These are phyloP conservation scores for Strigops habroptila DNA, from an alignment of 2,113 vertebrate species.

Conservation along the genomic window DNA sequence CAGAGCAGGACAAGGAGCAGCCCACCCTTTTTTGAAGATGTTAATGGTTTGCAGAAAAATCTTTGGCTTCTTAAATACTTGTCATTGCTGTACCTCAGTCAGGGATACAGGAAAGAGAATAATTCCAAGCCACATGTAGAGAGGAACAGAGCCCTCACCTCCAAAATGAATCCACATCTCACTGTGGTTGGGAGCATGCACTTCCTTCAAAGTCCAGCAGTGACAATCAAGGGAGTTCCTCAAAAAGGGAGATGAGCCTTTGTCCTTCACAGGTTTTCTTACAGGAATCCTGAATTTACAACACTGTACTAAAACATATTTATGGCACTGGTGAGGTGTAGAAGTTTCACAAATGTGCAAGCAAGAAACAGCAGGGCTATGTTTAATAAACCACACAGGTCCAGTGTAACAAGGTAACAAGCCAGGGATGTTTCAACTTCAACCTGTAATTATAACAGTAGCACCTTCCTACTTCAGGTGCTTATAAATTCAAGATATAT, in stretches of 20 bases:
- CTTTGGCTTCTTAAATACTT: background rate
- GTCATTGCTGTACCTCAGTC: background rate
- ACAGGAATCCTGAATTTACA: background rate
- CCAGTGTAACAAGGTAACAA: background rate
- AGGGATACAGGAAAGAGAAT: background rate
- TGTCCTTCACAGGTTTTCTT: background rate
- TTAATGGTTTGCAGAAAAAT: background rate
- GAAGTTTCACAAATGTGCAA: background rate
- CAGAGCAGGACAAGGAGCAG: background rate
- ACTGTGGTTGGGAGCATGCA: rapidly evolving
- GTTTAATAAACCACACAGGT: background rate
- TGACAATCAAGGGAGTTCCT: background rate
- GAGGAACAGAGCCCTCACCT: background rate
- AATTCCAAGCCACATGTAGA: background rate
- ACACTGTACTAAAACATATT: background rate
- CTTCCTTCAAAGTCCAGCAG: background rate
- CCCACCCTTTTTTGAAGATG: background rate
- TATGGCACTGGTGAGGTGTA: background rate
- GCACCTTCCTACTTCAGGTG: background rate
- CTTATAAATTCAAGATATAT: background rate
- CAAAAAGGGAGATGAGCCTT: background rate
- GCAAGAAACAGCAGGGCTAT: background rate
- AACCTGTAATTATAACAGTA: background rate
- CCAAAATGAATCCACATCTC: background rate
- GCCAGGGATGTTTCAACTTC: background rate